phyloP scores from a whole-genome alignment of 2,113 vertebrate genomes.

The Paramisgurnus dabryanus region DNA sequence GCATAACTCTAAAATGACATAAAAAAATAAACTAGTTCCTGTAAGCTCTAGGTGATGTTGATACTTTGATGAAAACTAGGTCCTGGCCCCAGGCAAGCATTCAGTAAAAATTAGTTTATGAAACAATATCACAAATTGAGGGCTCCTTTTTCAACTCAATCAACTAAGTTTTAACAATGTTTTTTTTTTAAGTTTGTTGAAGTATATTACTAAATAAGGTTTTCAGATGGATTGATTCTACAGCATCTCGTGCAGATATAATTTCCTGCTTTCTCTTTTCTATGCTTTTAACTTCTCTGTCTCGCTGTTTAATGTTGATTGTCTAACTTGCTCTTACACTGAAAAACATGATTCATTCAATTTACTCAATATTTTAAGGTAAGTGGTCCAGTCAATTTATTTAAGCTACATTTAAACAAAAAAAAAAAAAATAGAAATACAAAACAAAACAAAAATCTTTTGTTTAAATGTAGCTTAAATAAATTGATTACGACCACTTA shows the following conservation, averaged over 20 bases:
- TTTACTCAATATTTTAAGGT: no score
- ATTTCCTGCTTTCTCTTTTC: neutral
- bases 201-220: neutral
- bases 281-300: neutral
- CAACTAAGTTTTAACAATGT: neutral
- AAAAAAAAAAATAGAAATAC: no score
- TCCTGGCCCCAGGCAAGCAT: conserved; percentile 17
- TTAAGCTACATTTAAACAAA: no score
- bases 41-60: conserved; percentile 32
- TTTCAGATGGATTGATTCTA: neutral
- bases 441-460: no score
- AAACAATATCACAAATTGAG: conserved; percentile 4
- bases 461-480: no score
- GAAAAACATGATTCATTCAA: no score
- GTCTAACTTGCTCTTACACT: no score
- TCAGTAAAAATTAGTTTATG: conserved; percentile 20
- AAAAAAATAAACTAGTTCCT: conserved; percentile 12
- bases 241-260: neutral
- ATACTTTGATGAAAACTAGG: conserved; percentile 34
- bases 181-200: neutral
- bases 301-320: no score
- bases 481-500: no score
- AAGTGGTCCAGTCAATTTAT: no score
- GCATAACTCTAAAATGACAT: neutral
- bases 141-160: conserved; percentile 1